Evolutionary conservation across 2,797 vertebrate species (phyloP), one percentile per base, ranked within the genome.

Genomic region (Vultur gryphus): DNA sequence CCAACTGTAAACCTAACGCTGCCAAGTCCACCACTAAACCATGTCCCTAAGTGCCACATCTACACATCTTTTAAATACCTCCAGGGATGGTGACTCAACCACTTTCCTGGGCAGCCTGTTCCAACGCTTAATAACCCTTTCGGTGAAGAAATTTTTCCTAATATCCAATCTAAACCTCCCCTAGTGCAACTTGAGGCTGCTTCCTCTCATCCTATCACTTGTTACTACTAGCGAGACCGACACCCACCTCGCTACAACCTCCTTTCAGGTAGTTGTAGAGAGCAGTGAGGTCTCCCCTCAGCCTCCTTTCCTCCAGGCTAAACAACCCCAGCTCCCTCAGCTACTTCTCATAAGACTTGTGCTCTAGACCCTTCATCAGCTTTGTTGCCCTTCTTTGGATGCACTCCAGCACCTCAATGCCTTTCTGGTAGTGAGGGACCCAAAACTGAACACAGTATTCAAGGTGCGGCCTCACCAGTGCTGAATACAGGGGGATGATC

Each of bases 191-290:
- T 16, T 37, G 7, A 79, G 19, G 11, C 26, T 5, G 3, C 76
- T 76, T 76, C 14, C 8, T 41, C 44, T 58, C 12, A 3, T 62
- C 6, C 8, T 57, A 23, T 66, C 9, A 1, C 18, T 48, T 80
- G 13, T n/a, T 72, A 37, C 8, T 16, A 37, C 37, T 37, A 37
- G 37, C 37, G 20, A 66, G 18, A 67, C 16, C 1, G 6, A 37
- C 10, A 1, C 1, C 5, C 11, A 24, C 3, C 20, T 12, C 8
- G 5, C 24, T 19, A 35, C 18, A 43, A 4, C 9, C n/a, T 79
- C 20, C 7, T 33, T 46, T 59, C 33, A 46, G 33, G n/a, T 16
- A n/a, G 14, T 9, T 58, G 14, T 18, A 49, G 43, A 43, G 15
- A 28, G 28, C 1, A 3, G 21, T 46, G 69, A 73, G 31, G 23